phyloP scores from a whole-genome alignment of 2,113 vertebrate genomes.

The Oreotrochilus melanogaster region DNA sequence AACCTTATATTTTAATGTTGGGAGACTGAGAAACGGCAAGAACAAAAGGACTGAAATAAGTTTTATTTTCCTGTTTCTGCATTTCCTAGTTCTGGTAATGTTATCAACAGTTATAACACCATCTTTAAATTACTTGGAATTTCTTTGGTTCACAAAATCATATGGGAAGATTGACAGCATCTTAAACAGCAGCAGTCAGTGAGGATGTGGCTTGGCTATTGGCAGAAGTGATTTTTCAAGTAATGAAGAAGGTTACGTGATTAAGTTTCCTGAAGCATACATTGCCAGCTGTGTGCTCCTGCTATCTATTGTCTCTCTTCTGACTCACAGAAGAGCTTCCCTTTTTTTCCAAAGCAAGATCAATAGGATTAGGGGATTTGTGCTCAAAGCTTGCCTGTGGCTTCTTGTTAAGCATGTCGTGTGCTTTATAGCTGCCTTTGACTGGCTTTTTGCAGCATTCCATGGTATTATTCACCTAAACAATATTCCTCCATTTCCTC shows the following conservation, averaged over 20 bases:
- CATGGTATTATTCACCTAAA: slow-evolving; percentile 50
- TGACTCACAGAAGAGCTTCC: slow-evolving; percentile 65
- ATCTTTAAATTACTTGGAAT: slow-evolving; percentile 67
- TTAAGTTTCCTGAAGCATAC: slow-evolving; percentile 74
- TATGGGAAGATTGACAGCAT: slow-evolving; percentile 72
- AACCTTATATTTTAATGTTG: neutral
- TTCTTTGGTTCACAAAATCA: slow-evolving; percentile 70
- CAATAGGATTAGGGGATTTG: slow-evolving; percentile 87
- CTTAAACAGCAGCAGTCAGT: slow-evolving; percentile 70
- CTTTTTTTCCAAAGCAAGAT: slow-evolving; percentile 77
- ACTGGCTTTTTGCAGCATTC: slow-evolving; percentile 34
- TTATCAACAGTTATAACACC: slow-evolving; percentile 69
- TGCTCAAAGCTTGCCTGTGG: slow-evolving; percentile 79
- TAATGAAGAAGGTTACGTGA: slow-evolving; percentile 76
- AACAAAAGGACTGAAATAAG: slow-evolving; percentile 47
- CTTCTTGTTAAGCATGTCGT: slow-evolving; percentile 77
- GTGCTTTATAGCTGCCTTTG: slow-evolving; percentile 67
- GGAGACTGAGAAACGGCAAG: slow-evolving; percentile 10
- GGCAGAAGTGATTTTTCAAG: slow-evolving; percentile 74
- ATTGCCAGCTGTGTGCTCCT: slow-evolving; percentile 56
- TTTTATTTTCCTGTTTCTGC: slow-evolving; percentile 58
- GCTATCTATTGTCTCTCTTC: slow-evolving; percentile 66
- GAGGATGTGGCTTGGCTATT: slow-evolving; percentile 66
- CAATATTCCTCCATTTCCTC: slow-evolving; percentile 23
- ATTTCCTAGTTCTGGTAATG: neutral